Conservation (phyloP, 2,888 invertebrate genomes). For the Spisula subtruncata region DNA sequence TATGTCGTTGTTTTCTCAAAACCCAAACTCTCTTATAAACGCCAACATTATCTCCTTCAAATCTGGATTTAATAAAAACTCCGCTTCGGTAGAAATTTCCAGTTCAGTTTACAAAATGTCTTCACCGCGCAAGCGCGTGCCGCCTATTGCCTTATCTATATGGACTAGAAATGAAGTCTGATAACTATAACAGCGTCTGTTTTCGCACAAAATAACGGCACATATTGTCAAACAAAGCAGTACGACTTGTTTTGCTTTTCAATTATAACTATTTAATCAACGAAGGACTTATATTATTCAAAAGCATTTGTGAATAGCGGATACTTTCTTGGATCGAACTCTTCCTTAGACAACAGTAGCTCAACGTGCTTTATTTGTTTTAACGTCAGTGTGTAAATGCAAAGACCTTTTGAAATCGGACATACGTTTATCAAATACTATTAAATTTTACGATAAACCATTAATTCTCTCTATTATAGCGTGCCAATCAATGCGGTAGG, state of each 20-base stretch:
- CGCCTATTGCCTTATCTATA: constrained; percentile 58
- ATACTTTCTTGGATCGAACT: constrained; percentile 11
- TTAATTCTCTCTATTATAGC: constrained; percentile 70
- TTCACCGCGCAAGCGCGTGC: constrained; percentile 65
- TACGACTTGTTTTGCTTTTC: constrained; percentile 38
- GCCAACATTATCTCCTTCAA: constrained; percentile 33
- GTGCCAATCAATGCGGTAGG: constrained; percentile 81
- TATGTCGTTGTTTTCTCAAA: constrained; percentile 23
- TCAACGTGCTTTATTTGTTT: constrained; percentile 42
- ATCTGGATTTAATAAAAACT: constrained; percentile 50
- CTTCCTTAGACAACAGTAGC: background rate
- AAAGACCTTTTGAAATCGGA: constrained; percentile 62
- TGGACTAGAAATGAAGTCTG: constrained; percentile 50
- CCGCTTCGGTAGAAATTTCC: constrained; percentile 16
- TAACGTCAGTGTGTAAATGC: constrained; percentile 57
- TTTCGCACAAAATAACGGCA: constrained; percentile 43
- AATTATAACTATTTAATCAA: constrained; percentile 33
- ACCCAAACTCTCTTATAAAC: constrained; percentile 43
- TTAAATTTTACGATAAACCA: constrained; percentile 73
- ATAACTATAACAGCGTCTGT: constrained; percentile 53
- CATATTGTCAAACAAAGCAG: constrained; percentile 25
- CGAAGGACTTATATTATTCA: background rate
- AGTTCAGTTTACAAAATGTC: constrained; percentile 42
- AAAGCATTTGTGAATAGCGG: constrained; percentile 20
- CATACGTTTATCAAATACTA: constrained; percentile 72